Conservation (phyloP, 1,140 invertebrate species). For the Orius laevigatus region DNA sequence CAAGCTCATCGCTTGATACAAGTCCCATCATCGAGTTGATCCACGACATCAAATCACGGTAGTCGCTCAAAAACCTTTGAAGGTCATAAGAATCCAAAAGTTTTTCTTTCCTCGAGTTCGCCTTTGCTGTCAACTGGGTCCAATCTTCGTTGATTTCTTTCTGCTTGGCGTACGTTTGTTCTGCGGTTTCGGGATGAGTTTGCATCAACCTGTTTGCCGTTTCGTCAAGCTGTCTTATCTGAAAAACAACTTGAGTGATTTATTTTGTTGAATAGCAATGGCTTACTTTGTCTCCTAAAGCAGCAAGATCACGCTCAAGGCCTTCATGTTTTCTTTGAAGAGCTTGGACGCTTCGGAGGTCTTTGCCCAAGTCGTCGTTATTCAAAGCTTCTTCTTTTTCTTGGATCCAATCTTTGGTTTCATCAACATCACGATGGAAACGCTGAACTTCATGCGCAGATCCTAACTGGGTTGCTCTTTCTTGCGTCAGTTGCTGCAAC, state of each 20-base stretch:
- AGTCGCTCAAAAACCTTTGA: slow-evolving; percentile 93
- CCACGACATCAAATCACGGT: slow-evolving; percentile 95
- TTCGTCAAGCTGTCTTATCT: slow-evolving; percentile 90
- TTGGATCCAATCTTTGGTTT: slow-evolving; percentile 97
- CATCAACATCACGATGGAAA: slow-evolving; percentile 97
- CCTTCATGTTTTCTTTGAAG: slow-evolving; percentile 96
- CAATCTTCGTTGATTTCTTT: slow-evolving; percentile 97
- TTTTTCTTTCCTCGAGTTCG: slow-evolving; percentile 93
- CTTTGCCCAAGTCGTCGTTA: slow-evolving; percentile 90
- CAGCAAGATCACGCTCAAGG: slow-evolving; percentile 89
- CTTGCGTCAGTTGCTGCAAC: slow-evolving; percentile 74
- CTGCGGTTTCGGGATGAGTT: slow-evolving; percentile 92
- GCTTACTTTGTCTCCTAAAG: slow-evolving; percentile 77
- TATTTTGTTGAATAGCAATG: neutral
- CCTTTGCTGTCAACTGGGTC: slow-evolving; percentile 88
- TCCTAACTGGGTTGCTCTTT: slow-evolving; percentile 84
- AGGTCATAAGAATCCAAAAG: slow-evolving; percentile 94
- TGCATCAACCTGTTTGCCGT: slow-evolving; percentile 88
- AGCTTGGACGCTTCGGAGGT: slow-evolving; percentile 91
- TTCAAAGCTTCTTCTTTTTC: slow-evolving; percentile 96
- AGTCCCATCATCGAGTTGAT: slow-evolving; percentile 97
- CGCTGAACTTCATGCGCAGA: slow-evolving; percentile 98
- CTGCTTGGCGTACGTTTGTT: slow-evolving; percentile 94
- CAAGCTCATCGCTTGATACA: slow-evolving; percentile 95
- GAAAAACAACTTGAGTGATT: slow-evolving; percentile 12